Percentiles rank a stretch among this genome's conserved stretches.
Conservation (phyloP, 92 coral and sea anemone species). For the Zoanthus gigantus region DNA sequence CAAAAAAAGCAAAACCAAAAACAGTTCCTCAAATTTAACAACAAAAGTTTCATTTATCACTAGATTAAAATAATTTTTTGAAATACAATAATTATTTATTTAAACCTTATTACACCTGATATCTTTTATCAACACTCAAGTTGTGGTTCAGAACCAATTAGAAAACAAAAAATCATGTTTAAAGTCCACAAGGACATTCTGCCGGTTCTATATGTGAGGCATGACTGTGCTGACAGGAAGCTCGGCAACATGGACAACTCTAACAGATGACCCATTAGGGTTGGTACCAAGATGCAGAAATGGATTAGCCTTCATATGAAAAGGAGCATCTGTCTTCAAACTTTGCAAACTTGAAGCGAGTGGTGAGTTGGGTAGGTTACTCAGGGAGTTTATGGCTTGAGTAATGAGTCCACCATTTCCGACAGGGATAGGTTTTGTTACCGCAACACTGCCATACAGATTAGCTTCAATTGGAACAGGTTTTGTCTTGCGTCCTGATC, state of each 20-base stretch:
- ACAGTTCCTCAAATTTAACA: neutral
- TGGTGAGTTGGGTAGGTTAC: slow-evolving; percentile 10
- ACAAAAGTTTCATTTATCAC: neutral
- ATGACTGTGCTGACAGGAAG: slow-evolving; percentile 34
- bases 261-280: slow-evolving; percentile 38
- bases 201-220: slow-evolving; percentile 1
- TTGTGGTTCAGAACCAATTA: neutral
- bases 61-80: neutral
- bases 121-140: neutral
- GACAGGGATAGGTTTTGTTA: slow-evolving; percentile 7
- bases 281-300: slow-evolving; percentile 38
- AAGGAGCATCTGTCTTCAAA: slow-evolving; percentile 5
- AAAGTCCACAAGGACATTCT: neutral
- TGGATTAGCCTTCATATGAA: slow-evolving; percentile 12
- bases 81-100: neutral
- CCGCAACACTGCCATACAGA: neutral
- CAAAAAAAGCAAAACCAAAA: no score
- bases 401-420: neutral
- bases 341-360: slow-evolving; percentile 16
- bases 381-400: neutral
- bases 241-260: slow-evolving; percentile 48
- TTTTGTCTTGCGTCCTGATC: slow-evolving; percentile 1
- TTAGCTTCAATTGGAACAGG: neutral
- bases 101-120: neutral
- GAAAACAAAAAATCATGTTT: neutral